Base-by-base conservation (phyloP, 2,113 vertebrate species). In the Xyrauchen texanus region DNA sequence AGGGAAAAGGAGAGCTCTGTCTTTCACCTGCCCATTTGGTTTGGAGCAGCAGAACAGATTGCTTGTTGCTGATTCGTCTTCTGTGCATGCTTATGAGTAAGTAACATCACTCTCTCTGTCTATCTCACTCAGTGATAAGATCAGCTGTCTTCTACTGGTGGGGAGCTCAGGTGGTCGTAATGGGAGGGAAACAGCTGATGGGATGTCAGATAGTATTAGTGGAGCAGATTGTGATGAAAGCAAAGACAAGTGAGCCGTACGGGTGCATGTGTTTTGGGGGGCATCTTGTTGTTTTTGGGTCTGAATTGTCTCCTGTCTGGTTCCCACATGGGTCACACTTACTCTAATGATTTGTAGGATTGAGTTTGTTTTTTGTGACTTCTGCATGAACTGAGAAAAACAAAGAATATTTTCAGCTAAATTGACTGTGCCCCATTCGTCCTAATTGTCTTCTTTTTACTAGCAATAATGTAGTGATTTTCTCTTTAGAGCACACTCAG, bases 1-100 rank as follows among this genome's bases (percentile, higher is more conserved):
- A 51, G 42, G 58, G 79, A 74, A 11, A 46, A 55, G 77, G 68
- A 67, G 47, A 68, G 60, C n/a, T 53, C 78, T 53, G 60, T 46
- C 60, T 68, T 7, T 78, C 62, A 53, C 46, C 75, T 77, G 61
- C 60, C 63, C 7, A 10, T 71, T 84, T 80, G 4, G 51, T 62
- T 80, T 34, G 81, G 21, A 42, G 61, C 78, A 63, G 64, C 57
- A 82, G 71, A 81, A 79, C 81, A 65, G 84, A 68, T 75, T 77
- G 57, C 80, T 76, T 62, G 42, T 9, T 5, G 8, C 66, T 81
- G 73, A 86, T 82, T 73, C 83, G 78, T 83, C 78, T 53, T 82
- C 86, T 77, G 46, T 51, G 15, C 57, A 53, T 10, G 53, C 44
- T 64, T 81, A 76, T 21, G 66, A 84, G 67, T 77, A 77, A 77